These are phyloP conservation scores for Sebastes melanostomus DNA, from an alignment of 2,797 vertebrate genomes.

Conservation along the genomic window DNA sequence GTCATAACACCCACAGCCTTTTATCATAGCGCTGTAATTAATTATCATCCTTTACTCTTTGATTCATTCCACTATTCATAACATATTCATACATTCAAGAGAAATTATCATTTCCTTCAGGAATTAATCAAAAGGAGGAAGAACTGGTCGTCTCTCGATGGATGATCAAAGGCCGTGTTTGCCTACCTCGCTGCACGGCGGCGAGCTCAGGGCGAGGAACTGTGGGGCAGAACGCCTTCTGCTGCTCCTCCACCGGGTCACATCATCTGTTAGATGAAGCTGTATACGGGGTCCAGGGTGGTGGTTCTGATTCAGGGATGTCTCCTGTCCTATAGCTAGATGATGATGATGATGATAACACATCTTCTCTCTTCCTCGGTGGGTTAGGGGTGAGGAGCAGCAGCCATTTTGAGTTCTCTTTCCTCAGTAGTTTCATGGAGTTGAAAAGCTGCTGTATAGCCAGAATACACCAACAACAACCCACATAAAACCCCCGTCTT, in stretches of 20 bases:
- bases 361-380: too few relatives aligned
- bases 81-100: constrained; percentile 88
- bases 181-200: constrained; percentile 60
- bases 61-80: constrained; percentile 87
- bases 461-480: constrained; percentile 60
- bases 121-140: constrained; percentile 84
- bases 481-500: constrained; percentile 53
- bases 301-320: too few relatives aligned
- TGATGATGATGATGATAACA: too few relatives aligned
- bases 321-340: too few relatives aligned
- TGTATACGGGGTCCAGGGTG: background rate
- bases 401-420: constrained; percentile 50
- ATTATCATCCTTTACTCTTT: constrained; percentile 85
- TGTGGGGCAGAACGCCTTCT: background rate
- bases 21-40: constrained; percentile 83
- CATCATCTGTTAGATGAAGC: background rate
- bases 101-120: constrained; percentile 86
- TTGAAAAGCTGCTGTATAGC: constrained; percentile 38
- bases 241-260: background rate
- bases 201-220: constrained; percentile 29
- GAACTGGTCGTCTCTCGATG: constrained; percentile 70
- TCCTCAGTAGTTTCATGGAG: constrained; percentile 8
- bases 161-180: constrained; percentile 79
- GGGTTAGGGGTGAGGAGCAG: background rate
- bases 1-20: constrained; percentile 84